Evolutionary conservation across 1,140 invertebrate species (phyloP).

Genomic region (Globodera ellingtonae): DNA sequence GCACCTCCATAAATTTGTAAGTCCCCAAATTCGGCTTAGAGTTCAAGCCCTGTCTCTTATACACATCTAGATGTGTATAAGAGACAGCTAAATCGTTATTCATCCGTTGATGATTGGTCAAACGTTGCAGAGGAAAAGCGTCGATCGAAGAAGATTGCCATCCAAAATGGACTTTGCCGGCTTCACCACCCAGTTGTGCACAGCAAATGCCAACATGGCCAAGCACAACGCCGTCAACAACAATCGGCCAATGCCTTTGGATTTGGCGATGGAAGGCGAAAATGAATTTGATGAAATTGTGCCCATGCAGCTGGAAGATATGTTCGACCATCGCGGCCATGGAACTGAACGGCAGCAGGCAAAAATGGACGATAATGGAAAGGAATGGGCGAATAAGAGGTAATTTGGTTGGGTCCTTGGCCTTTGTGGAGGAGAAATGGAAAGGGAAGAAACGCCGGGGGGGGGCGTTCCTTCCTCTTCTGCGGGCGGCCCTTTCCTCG

Average conservation of each 20-base stretch:
- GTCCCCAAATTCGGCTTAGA: too few relatives aligned
- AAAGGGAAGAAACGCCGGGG: too few relatives aligned
- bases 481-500: too few relatives aligned
- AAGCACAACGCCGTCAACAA: not conserved
- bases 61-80: too few relatives aligned
- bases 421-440: too few relatives aligned
- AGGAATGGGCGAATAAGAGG: not conserved
- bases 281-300: constrained; percentile 24
- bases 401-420: not conserved
- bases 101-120: not conserved
- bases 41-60: too few relatives aligned
- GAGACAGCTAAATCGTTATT: too few relatives aligned
- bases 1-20: too few relatives aligned
- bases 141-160: not conserved
- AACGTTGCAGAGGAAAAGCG: too few relatives aligned
- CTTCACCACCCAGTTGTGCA: not conserved
- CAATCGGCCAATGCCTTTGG: not conserved
- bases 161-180: not conserved
- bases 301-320: constrained; percentile 17
- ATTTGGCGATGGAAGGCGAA: not conserved
- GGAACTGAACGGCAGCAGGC: constrained; percentile 1
- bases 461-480: too few relatives aligned
- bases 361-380: not conserved
- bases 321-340: not conserved
- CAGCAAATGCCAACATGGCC: not conserved